Percentiles rank a stretch among this genome's conserved stretches.
Evolutionary conservation across 2,888 invertebrate genomes (phyloP).

Genomic region (Oxycera nigricornis): DNA sequence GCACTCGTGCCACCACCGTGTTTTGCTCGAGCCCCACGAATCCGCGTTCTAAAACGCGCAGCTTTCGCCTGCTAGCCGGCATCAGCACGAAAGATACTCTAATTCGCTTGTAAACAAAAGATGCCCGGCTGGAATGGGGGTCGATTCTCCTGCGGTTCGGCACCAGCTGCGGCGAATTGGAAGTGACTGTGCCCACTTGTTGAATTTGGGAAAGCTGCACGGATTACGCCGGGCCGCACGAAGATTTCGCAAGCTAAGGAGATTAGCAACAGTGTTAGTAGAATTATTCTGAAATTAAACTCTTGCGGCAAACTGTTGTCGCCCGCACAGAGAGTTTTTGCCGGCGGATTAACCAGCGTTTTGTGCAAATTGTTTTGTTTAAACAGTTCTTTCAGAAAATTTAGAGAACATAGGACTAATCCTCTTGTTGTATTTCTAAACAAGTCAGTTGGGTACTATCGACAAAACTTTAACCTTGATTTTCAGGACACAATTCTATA

Average conservation of each 20-base stretch:
- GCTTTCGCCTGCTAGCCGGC: constrained; percentile 7
- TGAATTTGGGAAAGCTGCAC: background rate
- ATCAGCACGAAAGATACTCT: background rate
- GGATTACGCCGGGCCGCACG: background rate
- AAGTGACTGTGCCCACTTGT: background rate
- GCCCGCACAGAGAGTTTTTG: background rate
- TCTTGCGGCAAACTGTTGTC: background rate
- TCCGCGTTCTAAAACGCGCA: background rate
- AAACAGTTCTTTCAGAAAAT: too few relatives aligned
- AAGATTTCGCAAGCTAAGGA: too few relatives aligned
- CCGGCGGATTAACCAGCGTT: too few relatives aligned
- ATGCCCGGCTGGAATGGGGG: background rate
- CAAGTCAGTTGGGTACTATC: too few relatives aligned
- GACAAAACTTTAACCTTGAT: too few relatives aligned
- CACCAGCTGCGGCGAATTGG: constrained; percentile 2
- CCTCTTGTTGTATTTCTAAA: too few relatives aligned
- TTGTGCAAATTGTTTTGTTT: too few relatives aligned
- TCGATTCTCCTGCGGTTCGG: background rate
- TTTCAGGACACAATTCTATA: too few relatives aligned
- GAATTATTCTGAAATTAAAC: too few relatives aligned
- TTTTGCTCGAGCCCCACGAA: background rate
- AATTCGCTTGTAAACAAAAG: constrained; percentile 30
- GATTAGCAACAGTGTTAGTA: too few relatives aligned
- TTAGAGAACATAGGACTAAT: too few relatives aligned
- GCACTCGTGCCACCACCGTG: background rate